A percentile compares a stretch with the other conserved stretches of the same genome.
phyloP scores from a whole-genome alignment of 2,113 vertebrate species.

The Rhombomys opimus region DNA sequence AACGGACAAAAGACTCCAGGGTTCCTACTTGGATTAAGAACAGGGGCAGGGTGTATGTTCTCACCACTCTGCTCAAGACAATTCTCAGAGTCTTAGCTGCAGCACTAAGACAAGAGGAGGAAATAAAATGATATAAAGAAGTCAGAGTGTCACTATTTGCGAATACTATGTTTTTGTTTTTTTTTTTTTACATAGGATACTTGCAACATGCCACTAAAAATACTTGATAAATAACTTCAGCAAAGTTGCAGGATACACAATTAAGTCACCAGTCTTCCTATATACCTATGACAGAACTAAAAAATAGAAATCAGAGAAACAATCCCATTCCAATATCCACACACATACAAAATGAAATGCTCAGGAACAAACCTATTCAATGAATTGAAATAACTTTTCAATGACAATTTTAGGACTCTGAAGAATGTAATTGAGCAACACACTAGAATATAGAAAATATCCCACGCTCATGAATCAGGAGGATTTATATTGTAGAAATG shows the following conservation, averaged over 20 bases:
- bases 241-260: background rate
- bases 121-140: background rate
- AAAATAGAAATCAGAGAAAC: background rate
- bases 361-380: background rate
- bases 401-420: background rate
- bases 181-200: background rate
- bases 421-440: background rate
- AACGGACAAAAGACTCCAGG: background rate
- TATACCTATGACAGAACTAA: background rate
- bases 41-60: background rate
- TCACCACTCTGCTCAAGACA: background rate
- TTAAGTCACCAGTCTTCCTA: too few relatives aligned
- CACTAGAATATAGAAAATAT: background rate
- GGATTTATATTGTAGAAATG: background rate
- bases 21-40: background rate
- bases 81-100: background rate
- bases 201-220: background rate
- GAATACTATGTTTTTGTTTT: background rate
- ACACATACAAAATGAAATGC: background rate
- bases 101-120: background rate
- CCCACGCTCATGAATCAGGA: background rate
- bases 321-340: background rate
- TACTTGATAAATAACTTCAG: background rate
- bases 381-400: background rate
- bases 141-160: background rate